Conservation (phyloP, 2,797 vertebrate genomes). For the Hippocampus kuda region DNA sequence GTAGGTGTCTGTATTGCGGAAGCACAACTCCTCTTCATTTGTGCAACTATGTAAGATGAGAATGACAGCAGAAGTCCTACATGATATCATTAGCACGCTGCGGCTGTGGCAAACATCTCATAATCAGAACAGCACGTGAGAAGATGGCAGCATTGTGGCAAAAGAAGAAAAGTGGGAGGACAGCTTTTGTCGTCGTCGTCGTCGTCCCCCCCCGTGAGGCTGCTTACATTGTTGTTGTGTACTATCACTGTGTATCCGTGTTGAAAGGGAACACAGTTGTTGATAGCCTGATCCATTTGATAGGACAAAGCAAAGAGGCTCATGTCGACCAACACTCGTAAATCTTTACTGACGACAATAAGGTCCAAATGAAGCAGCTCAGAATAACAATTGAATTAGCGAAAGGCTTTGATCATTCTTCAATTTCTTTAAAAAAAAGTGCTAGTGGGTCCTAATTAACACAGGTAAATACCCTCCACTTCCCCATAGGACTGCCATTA, state of each 20-base stretch:
- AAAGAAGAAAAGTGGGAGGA: slow-evolving; percentile 32
- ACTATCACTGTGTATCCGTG: not conserved
- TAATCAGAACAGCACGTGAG: slow-evolving; percentile 36
- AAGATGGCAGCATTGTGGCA: slow-evolving; percentile 15
- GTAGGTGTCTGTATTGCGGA: not conserved
- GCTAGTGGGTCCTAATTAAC: not conserved
- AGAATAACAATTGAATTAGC: not conserved
- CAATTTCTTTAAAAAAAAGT: not conserved
- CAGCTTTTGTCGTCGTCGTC: no score
- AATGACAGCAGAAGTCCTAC: not conserved
- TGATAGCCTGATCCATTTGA: not conserved
- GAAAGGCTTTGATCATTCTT: not conserved
- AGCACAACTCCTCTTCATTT: not conserved
- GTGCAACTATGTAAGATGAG: not conserved
- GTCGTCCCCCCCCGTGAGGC: not conserved
- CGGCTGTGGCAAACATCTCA: slow-evolving; percentile 49
- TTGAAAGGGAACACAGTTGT: not conserved
- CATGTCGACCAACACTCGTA: not conserved
- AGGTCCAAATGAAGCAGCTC: not conserved
- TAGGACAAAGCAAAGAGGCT: not conserved
- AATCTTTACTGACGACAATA: not conserved
- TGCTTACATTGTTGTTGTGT: not conserved
- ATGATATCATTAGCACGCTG: slow-evolving; percentile 53
- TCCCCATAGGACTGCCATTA: not conserved
- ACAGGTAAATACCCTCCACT: not conserved